Evolutionary conservation across 2,888 invertebrate genomes (phyloP).

Genomic region (Ypsolopha scabrella): DNA sequence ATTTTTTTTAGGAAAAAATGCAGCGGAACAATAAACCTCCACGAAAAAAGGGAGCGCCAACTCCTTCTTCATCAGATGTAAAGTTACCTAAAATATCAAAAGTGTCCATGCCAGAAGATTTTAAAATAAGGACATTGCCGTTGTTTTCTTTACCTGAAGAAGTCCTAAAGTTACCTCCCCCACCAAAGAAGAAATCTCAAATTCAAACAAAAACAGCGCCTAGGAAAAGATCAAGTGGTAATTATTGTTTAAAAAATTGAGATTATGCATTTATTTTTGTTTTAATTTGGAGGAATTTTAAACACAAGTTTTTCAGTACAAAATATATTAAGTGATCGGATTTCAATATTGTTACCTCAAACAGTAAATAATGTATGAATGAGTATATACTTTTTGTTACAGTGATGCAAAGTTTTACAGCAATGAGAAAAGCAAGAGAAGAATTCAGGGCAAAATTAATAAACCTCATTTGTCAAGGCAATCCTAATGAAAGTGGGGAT

Average conservation of each 20-base stretch:
- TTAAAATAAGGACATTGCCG: constrained; percentile 66
- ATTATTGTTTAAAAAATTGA: constrained; percentile 3
- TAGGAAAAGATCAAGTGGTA: constrained; percentile 46
- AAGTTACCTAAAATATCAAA: constrained; percentile 67
- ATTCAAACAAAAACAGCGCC: constrained; percentile 24
- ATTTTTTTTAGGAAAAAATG: constrained; percentile 13
- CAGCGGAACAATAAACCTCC: constrained; percentile 39
- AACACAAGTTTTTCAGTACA: no score
- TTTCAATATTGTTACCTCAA: no score
- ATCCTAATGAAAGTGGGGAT: constrained; percentile 40
- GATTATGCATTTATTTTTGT: no score
- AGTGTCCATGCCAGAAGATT: constrained; percentile 67
- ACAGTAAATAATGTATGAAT: no score
- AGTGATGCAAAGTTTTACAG: constrained; percentile 76
- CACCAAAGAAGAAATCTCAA: constrained; percentile 25
- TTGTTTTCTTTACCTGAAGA: constrained; percentile 75
- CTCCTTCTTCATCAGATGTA: constrained; percentile 54
- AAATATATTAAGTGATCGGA: no score
- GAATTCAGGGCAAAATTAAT: constrained; percentile 85
- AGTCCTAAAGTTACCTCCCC: constrained; percentile 60
- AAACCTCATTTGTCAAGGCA: constrained; percentile 75
- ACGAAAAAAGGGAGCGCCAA: constrained; percentile 50
- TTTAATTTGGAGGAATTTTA: no score
- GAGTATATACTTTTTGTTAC: constrained; percentile 6
- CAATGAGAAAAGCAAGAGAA: constrained; percentile 80